These are phyloP conservation scores for Rhynchotus rufescens DNA, from an alignment of 2,797 vertebrate genomes.

Conservation along the genomic window DNA sequence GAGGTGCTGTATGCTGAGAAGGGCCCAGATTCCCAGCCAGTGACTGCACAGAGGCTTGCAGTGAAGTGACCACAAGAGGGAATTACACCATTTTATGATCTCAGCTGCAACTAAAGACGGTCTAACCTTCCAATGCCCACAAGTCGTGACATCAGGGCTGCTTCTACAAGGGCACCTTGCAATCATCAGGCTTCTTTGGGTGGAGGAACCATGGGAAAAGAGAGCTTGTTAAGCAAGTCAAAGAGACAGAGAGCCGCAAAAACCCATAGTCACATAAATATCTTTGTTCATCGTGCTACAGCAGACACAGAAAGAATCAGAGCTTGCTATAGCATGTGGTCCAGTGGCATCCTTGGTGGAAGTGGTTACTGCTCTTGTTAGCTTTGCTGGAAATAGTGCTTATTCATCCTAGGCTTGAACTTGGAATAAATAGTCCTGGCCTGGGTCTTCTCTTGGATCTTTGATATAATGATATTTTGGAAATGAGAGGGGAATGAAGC, in stretches of 20 bases:
- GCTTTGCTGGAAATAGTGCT: neutral
- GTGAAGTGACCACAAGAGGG: neutral
- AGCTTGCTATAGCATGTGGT: neutral
- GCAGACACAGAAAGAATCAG: neutral
- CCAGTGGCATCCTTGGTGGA: neutral
- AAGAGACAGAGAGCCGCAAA: neutral
- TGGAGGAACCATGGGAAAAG: neutral
- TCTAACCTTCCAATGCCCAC: neutral
- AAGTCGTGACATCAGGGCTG: neutral
- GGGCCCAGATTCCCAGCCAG: neutral
- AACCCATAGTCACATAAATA: neutral
- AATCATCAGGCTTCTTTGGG: neutral
- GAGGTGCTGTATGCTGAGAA: neutral
- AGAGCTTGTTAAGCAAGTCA: neutral
- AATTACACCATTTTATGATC: slow-evolving; percentile 9
- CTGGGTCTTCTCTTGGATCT: neutral
- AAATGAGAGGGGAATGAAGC: slow-evolving; percentile 12
- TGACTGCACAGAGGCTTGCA: neutral
- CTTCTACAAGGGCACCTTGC: neutral
- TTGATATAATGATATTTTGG: neutral
- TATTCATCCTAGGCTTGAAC: neutral
- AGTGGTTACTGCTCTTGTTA: neutral
- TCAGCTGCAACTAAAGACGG: neutral
- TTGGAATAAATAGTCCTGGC: neutral
- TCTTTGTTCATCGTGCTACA: neutral